Evolutionary conservation across 2,888 invertebrate species (phyloP), one percentile per base, ranked within the genome.

Genomic region (Stenotaenia linearis): DNA sequence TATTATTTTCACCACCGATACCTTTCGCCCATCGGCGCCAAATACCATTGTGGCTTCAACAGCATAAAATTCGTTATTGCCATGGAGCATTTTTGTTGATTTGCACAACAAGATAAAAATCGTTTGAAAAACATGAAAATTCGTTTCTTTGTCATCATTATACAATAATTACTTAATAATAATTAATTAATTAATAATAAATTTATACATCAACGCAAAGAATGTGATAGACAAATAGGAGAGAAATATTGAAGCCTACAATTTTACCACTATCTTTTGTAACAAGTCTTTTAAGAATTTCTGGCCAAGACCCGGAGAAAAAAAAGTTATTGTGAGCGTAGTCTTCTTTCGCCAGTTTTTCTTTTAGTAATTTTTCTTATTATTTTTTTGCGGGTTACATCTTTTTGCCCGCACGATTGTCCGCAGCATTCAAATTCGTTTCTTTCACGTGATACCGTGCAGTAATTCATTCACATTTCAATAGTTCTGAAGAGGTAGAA

Each of bases 351-450:
- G 69, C 69, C 69, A 69, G 69, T 69, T 25, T 69, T 50, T 28
- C 69, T 28, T 7, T 69, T 69, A 28, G 69, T 69, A 69, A 15
- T 69, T 69, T 69, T 28, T 69, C 18, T 50, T 50, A 4, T 69
- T 69, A 28, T 69, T 75, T 75, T 75, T 75, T 75, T 75, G 35
- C 75, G 32, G 75, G 75, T 18, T 37, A 32, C 32, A 30, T 37
- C 23, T 23, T 37, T 30, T 75, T 75, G 76, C 76, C 76, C 76
- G 76, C 76, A 77, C 77, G 77, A 77, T 77, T 77, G 77, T 77
- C 77, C 77, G 77, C 28, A 45, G 77, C 77, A 77, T 77, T 77
- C 77, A 37, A 75, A 75, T 75, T 30, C 76, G 37, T 37, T 32
- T 69, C 69, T 69, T 69, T 37, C 76, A 75, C 76, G 76, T 75